Conservation (phyloP, 1,140 invertebrate species). For the Lucilia cuprina region DNA sequence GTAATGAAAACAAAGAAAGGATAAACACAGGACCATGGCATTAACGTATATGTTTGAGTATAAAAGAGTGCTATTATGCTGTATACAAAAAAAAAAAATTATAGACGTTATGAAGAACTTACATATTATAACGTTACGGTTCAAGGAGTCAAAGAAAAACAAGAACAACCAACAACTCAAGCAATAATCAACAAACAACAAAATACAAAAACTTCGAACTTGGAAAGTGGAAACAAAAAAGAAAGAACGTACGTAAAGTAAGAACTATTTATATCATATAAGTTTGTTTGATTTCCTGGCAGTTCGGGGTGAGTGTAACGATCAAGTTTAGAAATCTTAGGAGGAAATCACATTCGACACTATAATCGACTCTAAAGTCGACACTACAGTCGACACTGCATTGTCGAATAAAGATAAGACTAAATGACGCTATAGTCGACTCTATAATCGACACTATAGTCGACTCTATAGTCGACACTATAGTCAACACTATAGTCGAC, state of each 20-base stretch:
- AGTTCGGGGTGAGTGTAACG: too few relatives aligned
- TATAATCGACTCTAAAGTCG: too few relatives aligned
- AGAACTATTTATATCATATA: not conserved
- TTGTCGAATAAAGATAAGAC: too few relatives aligned
- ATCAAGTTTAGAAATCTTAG: too few relatives aligned
- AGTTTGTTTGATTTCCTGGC: not conserved
- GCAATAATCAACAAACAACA: not conserved
- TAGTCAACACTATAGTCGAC: too few relatives aligned
- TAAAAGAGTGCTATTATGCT: not conserved
- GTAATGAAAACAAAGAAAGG: not conserved
- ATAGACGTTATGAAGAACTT: not conserved
- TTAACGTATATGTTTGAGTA: too few relatives aligned
- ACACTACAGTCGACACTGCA: too few relatives aligned
- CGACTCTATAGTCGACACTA: too few relatives aligned
- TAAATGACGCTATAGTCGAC: too few relatives aligned
- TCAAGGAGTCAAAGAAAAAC: not conserved
- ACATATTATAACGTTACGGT: slow-evolving; percentile 21
- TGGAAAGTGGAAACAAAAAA: not conserved
- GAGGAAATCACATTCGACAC: too few relatives aligned
- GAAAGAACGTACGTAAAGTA: not conserved
- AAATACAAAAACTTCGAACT: not conserved
- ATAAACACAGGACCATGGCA: not conserved
- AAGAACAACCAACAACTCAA: not conserved
- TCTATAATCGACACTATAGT: too few relatives aligned
- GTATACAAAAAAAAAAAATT: not conserved